Evolutionary conservation across 2,797 vertebrate genomes (phyloP).

Genomic region (Xenops minutus): DNA sequence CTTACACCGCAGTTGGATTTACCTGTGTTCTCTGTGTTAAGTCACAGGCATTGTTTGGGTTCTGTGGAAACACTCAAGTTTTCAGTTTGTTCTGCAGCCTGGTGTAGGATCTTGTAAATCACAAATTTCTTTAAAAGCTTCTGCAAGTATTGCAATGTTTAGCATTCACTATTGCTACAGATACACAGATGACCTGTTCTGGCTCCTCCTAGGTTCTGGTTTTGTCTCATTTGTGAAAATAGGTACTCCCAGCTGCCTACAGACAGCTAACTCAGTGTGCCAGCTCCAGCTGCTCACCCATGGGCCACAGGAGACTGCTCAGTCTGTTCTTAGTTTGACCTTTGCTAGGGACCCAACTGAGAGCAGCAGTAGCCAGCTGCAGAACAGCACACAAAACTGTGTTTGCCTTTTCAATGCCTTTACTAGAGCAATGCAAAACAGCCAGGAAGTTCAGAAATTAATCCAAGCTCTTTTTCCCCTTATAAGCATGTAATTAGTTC

Average conservation of each 20-base stretch:
- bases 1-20: neutral
- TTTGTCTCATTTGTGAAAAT: neutral
- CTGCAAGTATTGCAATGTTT: neutral
- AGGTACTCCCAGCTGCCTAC: neutral
- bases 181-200: neutral
- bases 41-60: neutral
- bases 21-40: neutral
- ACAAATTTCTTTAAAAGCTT: neutral
- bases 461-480: neutral
- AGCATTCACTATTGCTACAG: neutral
- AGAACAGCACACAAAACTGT: neutral
- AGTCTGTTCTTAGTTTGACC: neutral
- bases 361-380: neutral
- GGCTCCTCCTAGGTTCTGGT: neutral
- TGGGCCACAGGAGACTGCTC: neutral
- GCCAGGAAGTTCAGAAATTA: neutral
- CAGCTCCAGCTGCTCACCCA: neutral
- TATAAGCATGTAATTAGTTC: neutral
- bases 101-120: neutral
- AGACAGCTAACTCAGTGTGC: neutral
- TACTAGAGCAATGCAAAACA: neutral
- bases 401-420: neutral
- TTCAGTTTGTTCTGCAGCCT: constrained; percentile 2
- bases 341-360: neutral
- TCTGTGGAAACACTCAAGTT: neutral